phyloP scores from a whole-genome alignment of 2,113 vertebrate species.

The Carassius gibelio region DNA sequence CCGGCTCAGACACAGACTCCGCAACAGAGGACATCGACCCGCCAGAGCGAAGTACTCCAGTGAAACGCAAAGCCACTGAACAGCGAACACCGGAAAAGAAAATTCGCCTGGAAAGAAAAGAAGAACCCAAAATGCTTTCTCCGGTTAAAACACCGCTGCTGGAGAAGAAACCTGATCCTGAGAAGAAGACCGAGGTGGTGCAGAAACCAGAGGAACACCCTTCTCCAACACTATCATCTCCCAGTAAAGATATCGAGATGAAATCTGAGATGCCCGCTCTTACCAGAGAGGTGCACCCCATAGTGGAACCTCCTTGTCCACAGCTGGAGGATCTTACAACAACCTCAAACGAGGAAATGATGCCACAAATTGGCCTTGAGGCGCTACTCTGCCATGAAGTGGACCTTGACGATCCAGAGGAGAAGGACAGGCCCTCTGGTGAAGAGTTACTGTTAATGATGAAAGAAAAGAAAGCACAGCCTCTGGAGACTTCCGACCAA shows the following conservation, averaged over 20 bases:
- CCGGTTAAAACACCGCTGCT: constrained; percentile 49
- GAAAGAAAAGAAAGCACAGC: constrained; percentile 61
- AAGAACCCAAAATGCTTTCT: constrained; percentile 71
- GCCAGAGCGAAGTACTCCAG: constrained; percentile 71
- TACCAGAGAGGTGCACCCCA: constrained; percentile 69
- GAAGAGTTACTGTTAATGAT: constrained; percentile 74
- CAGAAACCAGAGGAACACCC: constrained; percentile 51
- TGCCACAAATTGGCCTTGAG: constrained; percentile 90
- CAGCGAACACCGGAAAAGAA: constrained; percentile 84
- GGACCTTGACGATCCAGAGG: constrained; percentile 92
- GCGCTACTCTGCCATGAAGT: constrained; percentile 94
- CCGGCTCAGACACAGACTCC: constrained; percentile 79
- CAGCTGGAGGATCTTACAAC: constrained; percentile 55
- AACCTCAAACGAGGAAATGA: constrained; percentile 71
- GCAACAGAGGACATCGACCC: constrained; percentile 74
- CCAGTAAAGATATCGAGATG: constrained; percentile 67
- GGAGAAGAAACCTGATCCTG: constrained; percentile 67
- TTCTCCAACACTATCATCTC: background rate
- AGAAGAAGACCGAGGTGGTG: constrained; percentile 47
- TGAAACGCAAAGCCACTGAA: constrained; percentile 86
- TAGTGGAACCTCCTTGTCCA: constrained; percentile 61
- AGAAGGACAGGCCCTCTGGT: constrained; percentile 83
- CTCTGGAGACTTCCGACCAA: constrained; percentile 32
- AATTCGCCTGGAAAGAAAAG: constrained; percentile 76
- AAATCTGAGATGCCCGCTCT: constrained; percentile 77